phyloP scores from a whole-genome alignment of 2,113 vertebrate genomes.

The Dunckerocampus dactyliophorus region DNA sequence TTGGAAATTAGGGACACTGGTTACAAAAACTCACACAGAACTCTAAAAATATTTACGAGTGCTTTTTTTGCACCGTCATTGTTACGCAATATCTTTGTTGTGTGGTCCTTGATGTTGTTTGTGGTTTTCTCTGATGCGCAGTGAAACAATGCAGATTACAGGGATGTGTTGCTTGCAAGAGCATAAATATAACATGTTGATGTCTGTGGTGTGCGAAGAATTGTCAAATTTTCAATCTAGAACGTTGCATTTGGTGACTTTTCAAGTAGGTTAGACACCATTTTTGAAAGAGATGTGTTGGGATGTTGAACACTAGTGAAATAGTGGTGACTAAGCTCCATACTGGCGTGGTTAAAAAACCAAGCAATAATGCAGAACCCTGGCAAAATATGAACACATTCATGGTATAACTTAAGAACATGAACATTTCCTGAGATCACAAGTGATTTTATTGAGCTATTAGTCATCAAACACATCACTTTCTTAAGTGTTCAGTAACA shows the following conservation, averaged over 20 bases:
- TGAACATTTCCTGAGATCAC: not conserved
- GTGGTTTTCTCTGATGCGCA: not conserved
- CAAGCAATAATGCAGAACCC: not conserved
- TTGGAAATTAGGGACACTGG: not conserved
- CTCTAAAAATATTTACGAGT: not conserved
- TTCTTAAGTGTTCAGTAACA: conserved; percentile 55
- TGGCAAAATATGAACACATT: not conserved
- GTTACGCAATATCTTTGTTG: not conserved
- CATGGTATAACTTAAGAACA: not conserved
- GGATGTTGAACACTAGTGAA: not conserved
- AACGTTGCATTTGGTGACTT: not conserved
- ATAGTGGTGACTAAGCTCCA: not conserved
- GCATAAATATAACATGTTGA: not conserved
- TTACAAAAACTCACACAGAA: not conserved
- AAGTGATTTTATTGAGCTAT: not conserved
- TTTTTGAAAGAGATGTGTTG: not conserved
- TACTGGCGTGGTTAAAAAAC: not conserved
- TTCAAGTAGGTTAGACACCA: not conserved
- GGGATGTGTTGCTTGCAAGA: not conserved
- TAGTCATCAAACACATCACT: not conserved
- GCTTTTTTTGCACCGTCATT: no score
- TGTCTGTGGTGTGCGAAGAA: not conserved
- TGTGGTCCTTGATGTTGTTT: not conserved
- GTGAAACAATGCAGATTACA: conserved; percentile 4
- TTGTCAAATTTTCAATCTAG: no score